A percentile compares a stretch with the other conserved stretches of the same genome.
Evolutionary conservation across 2,797 vertebrate genomes (phyloP).

Genomic region (Ctenopoma kingsleyae): DNA sequence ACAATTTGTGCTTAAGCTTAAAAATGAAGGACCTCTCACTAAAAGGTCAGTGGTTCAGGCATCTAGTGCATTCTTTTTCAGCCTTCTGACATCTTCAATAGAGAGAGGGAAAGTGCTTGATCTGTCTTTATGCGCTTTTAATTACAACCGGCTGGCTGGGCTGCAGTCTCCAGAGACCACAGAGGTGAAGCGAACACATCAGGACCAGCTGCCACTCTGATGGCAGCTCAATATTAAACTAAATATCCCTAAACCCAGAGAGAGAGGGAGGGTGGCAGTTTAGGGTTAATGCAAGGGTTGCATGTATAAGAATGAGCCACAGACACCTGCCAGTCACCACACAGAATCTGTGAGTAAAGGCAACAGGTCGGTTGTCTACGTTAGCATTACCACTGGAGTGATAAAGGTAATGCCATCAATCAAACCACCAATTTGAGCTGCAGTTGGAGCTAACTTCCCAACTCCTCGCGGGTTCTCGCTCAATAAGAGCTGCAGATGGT

Average conservation of each 20-base stretch:
- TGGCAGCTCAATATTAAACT: constrained; percentile 70
- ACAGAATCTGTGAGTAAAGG: constrained; percentile 32
- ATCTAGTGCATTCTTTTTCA: constrained; percentile 36
- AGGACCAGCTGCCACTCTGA: constrained; percentile 58
- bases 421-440: constrained; percentile 37
- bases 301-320: constrained; percentile 64
- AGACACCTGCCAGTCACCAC: constrained; percentile 72
- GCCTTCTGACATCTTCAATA: constrained; percentile 39
- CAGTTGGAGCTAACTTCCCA: constrained; percentile 37
- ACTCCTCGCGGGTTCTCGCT: constrained; percentile 44
- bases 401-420: constrained; percentile 62
- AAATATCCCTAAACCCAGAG: constrained; percentile 54
- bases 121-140: constrained; percentile 71
- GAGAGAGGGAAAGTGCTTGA: constrained; percentile 48
- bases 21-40: constrained; percentile 23
- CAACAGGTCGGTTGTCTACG: constrained; percentile 55
- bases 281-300: constrained; percentile 49
- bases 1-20: constrained; percentile 29
- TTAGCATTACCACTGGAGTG: constrained; percentile 50
- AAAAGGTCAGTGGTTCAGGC: not conserved
- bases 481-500: constrained; percentile 40
- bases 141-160: constrained; percentile 70
- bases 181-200: constrained; percentile 67
- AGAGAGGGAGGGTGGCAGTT: constrained; percentile 17
- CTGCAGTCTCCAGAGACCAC: constrained; percentile 57